Percentiles rank a stretch among this genome's conserved stretches.
These are phyloP conservation scores for Paramormyrops hopkinsi DNA, from an alignment of 2,797 vertebrate species.

Conservation along the genomic window DNA sequence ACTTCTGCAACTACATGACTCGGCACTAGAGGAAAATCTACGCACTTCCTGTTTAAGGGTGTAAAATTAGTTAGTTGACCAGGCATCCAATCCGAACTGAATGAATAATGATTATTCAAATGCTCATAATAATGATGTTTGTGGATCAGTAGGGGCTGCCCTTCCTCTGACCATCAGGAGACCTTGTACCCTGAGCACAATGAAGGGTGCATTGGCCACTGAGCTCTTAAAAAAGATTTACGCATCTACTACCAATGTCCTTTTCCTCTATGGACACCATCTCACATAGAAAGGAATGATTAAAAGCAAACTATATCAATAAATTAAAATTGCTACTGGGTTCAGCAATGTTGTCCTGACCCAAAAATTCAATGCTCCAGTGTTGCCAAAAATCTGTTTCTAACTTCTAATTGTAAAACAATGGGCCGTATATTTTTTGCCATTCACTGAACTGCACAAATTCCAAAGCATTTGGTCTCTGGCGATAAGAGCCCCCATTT, in stretches of 20 bases:
- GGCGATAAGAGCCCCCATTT: not conserved
- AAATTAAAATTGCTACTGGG: not conserved
- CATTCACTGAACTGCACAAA: not conserved
- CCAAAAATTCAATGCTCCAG: not conserved
- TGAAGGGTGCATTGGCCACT: not conserved
- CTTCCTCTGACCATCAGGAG: not conserved
- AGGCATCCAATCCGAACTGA: not conserved
- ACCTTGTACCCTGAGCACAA: not conserved
- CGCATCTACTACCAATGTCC: not conserved
- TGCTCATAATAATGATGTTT: not conserved
- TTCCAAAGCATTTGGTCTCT: not conserved
- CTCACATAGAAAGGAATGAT: not conserved
- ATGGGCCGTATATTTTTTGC: not conserved
- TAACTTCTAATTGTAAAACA: not conserved
- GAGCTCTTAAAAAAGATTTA: not conserved
- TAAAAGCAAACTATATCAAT: not conserved
- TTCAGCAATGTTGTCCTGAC: not conserved
- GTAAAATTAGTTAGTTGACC: not conserved
- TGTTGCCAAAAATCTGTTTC: not conserved
- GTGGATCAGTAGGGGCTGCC: not conserved
- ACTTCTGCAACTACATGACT: not conserved
- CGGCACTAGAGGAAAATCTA: not conserved
- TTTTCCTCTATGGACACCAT: not conserved
- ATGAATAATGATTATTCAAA: not conserved
- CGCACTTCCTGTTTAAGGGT: not conserved